phyloP scores from a whole-genome alignment of 2,888 invertebrate genomes.

The Drosophila paracracens region DNA sequence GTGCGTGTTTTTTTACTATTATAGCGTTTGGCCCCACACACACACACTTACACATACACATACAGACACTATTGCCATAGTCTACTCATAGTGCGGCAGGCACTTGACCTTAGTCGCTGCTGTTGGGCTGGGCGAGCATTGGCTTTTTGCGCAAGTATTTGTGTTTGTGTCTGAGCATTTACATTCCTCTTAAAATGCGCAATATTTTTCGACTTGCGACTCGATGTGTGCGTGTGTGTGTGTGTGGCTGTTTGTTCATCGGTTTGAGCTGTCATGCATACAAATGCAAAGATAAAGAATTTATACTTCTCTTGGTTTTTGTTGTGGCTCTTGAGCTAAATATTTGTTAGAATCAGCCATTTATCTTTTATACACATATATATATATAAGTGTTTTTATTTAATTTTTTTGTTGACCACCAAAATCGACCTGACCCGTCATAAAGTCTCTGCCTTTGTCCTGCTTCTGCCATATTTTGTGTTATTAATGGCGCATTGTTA shows the following conservation, averaged over 20 bases:
- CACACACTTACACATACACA: constrained; percentile 13
- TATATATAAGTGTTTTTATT: constrained; percentile 25
- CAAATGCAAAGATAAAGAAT: constrained; percentile 72
- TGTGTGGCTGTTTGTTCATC: constrained; percentile 11
- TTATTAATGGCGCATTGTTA: constrained; percentile 57
- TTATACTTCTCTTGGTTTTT: constrained; percentile 24
- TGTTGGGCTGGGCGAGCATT: constrained; percentile 40
- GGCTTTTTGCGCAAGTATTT: constrained; percentile 35
- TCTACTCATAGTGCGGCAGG: constrained; percentile 15
- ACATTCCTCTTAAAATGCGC: constrained; percentile 73
- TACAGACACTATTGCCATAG: neutral
- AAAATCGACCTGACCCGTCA: constrained; percentile 68
- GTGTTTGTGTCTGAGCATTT: constrained; percentile 59
- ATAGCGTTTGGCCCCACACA: constrained; percentile 53
- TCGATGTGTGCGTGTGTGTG: constrained; percentile 25
- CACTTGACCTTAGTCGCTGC: constrained; percentile 66
- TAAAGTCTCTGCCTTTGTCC: constrained; percentile 47
- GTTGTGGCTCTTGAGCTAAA: constrained; percentile 26
- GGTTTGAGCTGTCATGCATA: constrained; percentile 63
- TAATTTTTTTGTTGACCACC: constrained; percentile 45
- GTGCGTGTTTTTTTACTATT: constrained; percentile 79
- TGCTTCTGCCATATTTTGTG: constrained; percentile 34
- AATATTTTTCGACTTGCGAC: constrained; percentile 68
- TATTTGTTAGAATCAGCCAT: constrained; percentile 18
- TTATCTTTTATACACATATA: constrained; percentile 13